Evolutionary conservation across 2,797 vertebrate species (phyloP).

Genomic region (Lepidocolaptes lacrymiger): DNA sequence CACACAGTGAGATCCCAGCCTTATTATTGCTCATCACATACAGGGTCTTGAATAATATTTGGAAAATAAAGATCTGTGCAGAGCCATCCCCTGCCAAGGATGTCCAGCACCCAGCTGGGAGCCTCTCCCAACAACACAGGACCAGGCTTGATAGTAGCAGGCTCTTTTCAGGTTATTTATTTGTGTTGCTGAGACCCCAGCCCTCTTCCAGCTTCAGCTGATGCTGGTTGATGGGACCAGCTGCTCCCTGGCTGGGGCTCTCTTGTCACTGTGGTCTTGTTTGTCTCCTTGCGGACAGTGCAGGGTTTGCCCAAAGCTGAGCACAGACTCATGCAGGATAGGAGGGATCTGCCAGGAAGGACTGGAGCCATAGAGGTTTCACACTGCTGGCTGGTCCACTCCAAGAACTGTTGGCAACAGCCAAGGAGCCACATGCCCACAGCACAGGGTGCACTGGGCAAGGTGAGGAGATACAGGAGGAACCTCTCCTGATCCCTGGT

Average conservation of each 20-base stretch:
- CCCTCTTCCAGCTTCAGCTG: neutral
- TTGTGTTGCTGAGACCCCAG: neutral
- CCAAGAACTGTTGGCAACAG: neutral
- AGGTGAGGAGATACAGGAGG: neutral
- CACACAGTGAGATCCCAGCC: neutral
- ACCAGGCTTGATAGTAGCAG: neutral
- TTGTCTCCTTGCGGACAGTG: fast-evolving
- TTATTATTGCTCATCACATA: neutral
- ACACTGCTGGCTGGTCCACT: fast-evolving
- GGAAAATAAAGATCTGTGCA: neutral
- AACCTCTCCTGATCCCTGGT: neutral
- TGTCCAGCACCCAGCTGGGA: neutral
- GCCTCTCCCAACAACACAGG: neutral
- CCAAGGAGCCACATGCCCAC: fast-evolving
- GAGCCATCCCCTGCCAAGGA: neutral
- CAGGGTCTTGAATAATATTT: neutral
- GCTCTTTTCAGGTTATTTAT: neutral
- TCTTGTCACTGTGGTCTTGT: fast-evolving
- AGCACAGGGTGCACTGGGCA: neutral
- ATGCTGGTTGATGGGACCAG: neutral
- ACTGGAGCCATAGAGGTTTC: fast-evolving
- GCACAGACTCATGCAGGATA: neutral
- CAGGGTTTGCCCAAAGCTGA: neutral
- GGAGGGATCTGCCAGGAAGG: neutral
- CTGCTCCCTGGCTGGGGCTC: neutral